Evolutionary conservation across 2,113 vertebrate species (phyloP).

Genomic region (Noctilio leporinus): DNA sequence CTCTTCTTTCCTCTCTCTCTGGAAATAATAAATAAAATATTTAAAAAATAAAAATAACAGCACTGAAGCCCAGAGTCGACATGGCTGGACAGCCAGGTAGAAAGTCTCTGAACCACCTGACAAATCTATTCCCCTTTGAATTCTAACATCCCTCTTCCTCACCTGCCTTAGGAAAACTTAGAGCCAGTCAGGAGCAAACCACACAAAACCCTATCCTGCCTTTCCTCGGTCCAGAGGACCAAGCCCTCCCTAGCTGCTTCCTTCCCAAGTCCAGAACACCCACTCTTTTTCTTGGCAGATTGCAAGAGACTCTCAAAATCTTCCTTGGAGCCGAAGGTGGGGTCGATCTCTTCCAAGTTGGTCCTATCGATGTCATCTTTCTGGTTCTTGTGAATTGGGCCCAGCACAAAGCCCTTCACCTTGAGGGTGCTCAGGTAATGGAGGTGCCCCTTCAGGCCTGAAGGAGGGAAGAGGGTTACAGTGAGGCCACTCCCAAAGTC

Average conservation of each 20-base stretch:
- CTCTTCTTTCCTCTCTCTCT: too few relatives aligned
- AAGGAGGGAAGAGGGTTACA: not conserved
- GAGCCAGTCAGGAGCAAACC: not conserved
- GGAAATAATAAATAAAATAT: too few relatives aligned
- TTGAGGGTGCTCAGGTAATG: constrained; percentile 83
- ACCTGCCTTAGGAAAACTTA: not conserved
- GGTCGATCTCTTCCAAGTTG: constrained; percentile 67
- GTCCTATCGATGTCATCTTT: constrained; percentile 58
- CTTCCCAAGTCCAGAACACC: not conserved
- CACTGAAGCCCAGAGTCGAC: not conserved
- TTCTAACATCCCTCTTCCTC: not conserved
- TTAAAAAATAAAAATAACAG: not conserved
- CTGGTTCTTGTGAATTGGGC: constrained; percentile 82
- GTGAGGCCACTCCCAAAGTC: not conserved
- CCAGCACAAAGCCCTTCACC: constrained; percentile 87
- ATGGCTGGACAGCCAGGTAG: not conserved
- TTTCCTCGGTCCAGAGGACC: not conserved
- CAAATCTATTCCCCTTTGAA: not conserved
- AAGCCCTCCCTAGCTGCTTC: not conserved
- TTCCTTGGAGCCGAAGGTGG: constrained; percentile 45
- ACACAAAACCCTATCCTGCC: not conserved
- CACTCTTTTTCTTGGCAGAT: constrained; percentile 87
- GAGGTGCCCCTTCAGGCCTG: constrained; percentile 80
- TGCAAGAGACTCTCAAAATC: constrained; percentile 76
- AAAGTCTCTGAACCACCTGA: not conserved